Evolutionary conservation across 2,888 invertebrate genomes (phyloP), one percentile per base, ranked within the genome.

Genomic region (Hydroisotoma schaefferi): DNA sequence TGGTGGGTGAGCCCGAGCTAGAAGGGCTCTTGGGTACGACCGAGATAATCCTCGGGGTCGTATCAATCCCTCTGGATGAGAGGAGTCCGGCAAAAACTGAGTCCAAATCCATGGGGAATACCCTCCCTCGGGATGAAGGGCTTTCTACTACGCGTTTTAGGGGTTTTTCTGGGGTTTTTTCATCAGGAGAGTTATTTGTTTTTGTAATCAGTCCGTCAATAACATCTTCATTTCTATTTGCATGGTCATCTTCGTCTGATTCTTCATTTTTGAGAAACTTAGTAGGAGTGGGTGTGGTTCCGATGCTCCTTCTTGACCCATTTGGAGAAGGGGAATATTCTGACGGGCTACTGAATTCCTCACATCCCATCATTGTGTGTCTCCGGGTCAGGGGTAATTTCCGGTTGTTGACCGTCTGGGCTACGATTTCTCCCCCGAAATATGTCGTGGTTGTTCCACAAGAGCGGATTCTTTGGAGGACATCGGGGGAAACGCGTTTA

Each of bases 371-470:
- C 10, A 49, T 57, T n/a, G 68, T 68, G 47, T 68, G 68, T 47
- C 68, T 54, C 25, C 68, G 54, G n/a, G 57, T 51, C 25, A 70
- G 59, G 10, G 66, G 61, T 23, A 69, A 54, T 47, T 68, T 69
- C 40, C 52, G 18, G 27, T 68, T 70, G 57, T 68, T 65, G 28
- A 69, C 61, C 20, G 69, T 70, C 57, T 70, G 66, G 33, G 65
- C 84, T 28, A 90, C 80, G 47, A 91, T 87, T 75, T 87, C 85
- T 5, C 91, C 90, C 1, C 92, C 92, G 74, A 90, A 92, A 76
- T 91, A 93, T 5, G 91, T 92, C 8, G 91, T 84, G 23, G 90
- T 87, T 6, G 90, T 90, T n/a, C 92, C 92, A 75, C 86, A 88
- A 74, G 90, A 90, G 69, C 92, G 82, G 73, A 92, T 91, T 79